Evolutionary conservation across 2,113 vertebrate genomes (phyloP).

Genomic region (Nyctereutes procyonoides): DNA sequence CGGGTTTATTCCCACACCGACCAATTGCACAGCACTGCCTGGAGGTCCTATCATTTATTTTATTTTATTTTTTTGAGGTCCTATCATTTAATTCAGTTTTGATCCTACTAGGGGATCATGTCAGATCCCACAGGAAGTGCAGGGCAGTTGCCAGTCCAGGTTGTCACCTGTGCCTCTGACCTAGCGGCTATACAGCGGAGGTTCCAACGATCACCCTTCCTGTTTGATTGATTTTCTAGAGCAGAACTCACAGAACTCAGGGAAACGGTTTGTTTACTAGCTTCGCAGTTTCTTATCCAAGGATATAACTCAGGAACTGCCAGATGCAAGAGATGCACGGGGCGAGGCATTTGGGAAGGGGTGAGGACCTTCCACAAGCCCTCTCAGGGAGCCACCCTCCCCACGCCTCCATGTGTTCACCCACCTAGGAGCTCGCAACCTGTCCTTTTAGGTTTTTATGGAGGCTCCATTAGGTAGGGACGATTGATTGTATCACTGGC

Average conservation of each 20-base stretch:
- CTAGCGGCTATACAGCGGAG: not conserved
- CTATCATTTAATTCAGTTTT: not conserved
- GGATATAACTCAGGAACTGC: not conserved
- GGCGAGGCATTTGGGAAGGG: not conserved
- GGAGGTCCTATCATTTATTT: not conserved
- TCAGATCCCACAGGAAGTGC: not conserved
- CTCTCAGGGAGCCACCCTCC: not conserved
- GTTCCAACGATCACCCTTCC: not conserved
- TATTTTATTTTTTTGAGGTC: too few species aligned
- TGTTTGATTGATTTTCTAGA: not conserved
- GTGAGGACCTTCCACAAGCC: rapidly evolving
- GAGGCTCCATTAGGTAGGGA: not conserved
- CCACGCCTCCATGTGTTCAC: not conserved
- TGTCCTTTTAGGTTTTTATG: not conserved
- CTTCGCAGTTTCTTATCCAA: not conserved
- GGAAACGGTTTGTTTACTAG: not conserved
- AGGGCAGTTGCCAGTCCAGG: rapidly evolving
- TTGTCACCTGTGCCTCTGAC: not conserved
- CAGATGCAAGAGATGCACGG: not conserved
- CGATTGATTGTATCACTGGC: not conserved
- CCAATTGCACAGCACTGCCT: not conserved
- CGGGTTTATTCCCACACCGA: not conserved
- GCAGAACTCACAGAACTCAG: not conserved
- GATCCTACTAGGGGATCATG: not conserved
- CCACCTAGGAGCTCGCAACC: not conserved